A percentile compares a stretch with the other conserved stretches of the same genome.
Conservation (phyloP, 2,797 vertebrate species). For the Oreochromis mossambicus region DNA sequence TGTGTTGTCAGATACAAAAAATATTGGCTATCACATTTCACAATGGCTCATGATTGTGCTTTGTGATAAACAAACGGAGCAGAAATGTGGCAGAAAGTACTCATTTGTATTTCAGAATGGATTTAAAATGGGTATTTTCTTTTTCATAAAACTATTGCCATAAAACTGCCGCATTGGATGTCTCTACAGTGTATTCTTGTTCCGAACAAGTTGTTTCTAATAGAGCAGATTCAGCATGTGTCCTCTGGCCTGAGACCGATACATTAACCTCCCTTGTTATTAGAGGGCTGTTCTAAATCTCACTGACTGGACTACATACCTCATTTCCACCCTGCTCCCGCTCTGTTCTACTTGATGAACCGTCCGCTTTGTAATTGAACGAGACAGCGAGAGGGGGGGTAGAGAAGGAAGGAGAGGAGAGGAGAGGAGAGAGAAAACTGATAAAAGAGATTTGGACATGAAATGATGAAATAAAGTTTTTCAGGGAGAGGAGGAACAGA, state of each 20-base stretch:
- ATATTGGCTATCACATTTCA: not conserved
- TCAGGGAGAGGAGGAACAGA: slow-evolving; percentile 19
- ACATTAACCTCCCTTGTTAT: slow-evolving; percentile 52
- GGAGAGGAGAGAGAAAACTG: not conserved
- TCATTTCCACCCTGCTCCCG: slow-evolving; percentile 34
- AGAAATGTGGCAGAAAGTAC: not conserved
- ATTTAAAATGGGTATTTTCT: not conserved
- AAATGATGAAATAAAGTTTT: slow-evolving; percentile 21
- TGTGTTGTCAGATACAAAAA: not conserved
- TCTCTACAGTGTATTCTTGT: slow-evolving; percentile 20
- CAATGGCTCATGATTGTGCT: not conserved
- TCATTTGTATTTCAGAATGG: not conserved
- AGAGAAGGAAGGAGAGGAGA: not conserved
- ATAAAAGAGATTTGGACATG: not conserved
- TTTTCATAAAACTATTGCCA: not conserved
- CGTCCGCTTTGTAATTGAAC: slow-evolving; percentile 42
- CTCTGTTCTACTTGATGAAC: slow-evolving; percentile 40
- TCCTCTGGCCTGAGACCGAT: slow-evolving; percentile 40
- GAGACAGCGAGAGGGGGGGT: not conserved
- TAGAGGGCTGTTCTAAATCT: slow-evolving; percentile 32
- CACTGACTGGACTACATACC: slow-evolving; percentile 34
- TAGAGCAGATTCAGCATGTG: slow-evolving; percentile 32
- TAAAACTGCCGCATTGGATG: not conserved
- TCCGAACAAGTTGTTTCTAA: slow-evolving; percentile 33
- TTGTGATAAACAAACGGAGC: not conserved